Base-by-base conservation (phyloP, 2,797 vertebrate species). In the Microchirus variegatus region DNA sequence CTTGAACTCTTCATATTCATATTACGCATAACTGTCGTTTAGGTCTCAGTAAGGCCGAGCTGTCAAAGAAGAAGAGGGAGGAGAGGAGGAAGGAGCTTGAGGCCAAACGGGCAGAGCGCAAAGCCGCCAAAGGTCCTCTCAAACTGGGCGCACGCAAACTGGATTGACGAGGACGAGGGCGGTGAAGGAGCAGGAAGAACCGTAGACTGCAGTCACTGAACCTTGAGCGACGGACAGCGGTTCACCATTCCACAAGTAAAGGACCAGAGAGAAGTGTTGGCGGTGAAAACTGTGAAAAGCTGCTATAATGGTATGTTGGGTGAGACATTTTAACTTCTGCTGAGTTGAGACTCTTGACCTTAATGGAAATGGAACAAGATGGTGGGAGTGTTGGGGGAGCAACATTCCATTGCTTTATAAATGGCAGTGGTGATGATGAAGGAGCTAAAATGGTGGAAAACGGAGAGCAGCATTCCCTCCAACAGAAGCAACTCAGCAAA, bases 71-170 rank as follows among this genome's bases (percentile, higher is more conserved):
- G 86, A 98, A 96, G 71, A 93, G 95, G 0, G 95, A 97, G 65
- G 95, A 98, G 72, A 84, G 96, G 54, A 91, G 94, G 70, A 92
- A 93, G 78, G 96, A 97, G 80, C 90, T 97, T 72, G 96, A 97
- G 62, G 96, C 92, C 2, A 95, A 95, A 49, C 90, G 96, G 8
- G 94, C 95, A 0, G 96, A 97, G 59, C 93, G 94, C 55, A 96
- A 96, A 81, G 93, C 92, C 0, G 93, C 90, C 16, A 97, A 95
- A 89, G 96, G 95, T 67, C 96, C 96, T 45, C 92, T 97, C 55
- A 97, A 96, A 81, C 88, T 98, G 60, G 96, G 96, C 0, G 93
- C 93, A 9, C 93, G 96, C 65, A 98, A 98, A 70, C 81, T 96
- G 73, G 95, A 97, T 90, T 98, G 86, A 95, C 6, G 1, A 18